These are phyloP conservation scores for Zosterops hypoxanthus DNA, from an alignment of 2,113 vertebrate species.

Conservation along the genomic window DNA sequence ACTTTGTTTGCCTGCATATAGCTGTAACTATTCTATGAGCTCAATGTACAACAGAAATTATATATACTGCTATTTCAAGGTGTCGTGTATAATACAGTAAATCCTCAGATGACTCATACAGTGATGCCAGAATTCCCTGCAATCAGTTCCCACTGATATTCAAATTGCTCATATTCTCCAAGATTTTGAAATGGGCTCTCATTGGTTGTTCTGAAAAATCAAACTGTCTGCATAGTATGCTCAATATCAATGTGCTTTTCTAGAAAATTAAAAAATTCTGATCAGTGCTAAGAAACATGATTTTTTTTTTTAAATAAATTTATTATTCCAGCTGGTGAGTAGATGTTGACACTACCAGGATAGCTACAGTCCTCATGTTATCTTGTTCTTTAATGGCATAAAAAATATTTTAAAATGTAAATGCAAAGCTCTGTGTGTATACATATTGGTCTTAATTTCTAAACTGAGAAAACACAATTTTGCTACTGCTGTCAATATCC, in stretches of 20 bases:
- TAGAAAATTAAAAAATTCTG: background rate
- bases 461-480: background rate
- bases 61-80: background rate
- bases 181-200: background rate
- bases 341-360: background rate
- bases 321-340: background rate
- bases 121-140: background rate
- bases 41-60: background rate
- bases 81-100: background rate
- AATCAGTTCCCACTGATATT: background rate
- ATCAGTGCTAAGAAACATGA: background rate
- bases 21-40: background rate
- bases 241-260: background rate
- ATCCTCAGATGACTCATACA: background rate
- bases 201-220: background rate
- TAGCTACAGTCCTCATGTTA: background rate
- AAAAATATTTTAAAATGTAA: background rate
- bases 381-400: background rate
- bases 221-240: background rate
- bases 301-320: background rate
- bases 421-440: background rate
- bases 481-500: background rate
- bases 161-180: background rate
- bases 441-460: background rate
- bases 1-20: background rate